Base-by-base conservation (phyloP, 1,140 invertebrate genomes). In the Calephelis nemesis region DNA sequence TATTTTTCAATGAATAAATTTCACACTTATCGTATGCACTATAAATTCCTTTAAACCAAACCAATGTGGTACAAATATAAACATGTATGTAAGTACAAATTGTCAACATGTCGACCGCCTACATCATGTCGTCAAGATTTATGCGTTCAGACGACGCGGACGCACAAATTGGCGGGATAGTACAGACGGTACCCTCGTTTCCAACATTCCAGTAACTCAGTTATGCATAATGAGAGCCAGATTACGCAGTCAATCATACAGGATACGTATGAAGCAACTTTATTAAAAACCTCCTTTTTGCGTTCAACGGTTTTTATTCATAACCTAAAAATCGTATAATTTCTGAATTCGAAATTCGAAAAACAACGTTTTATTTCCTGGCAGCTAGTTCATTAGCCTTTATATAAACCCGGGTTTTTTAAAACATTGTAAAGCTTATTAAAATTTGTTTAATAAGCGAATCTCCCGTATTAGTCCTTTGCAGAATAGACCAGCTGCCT, bases 41-140 rank as follows among this genome's bases (percentile, higher is more conserved):
- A 45, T 45, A 45, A 45, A 45, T 45, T 45, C 45, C 63, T 47
- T 64, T 48, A 15, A 48, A 64, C 15, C 11, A 58, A 58, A 39
- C 2, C 54, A 58, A 58, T 30, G 39, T 30, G 10, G 5, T 58
- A 58, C 47, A 65, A 65, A 48, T 49, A 63, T 63, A 40, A 39
- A 66, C 50, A 66, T 54, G 50, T 47, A 66, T 13, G 50, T 39
- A 42, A 15, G 49, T 30, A 58, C 81, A 82, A 84, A 88, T 87
- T 83, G 84, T 84, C 82, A 83, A 80, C 83, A 80, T 87, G 87
- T 85, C 74, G 47, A 47, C 82, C 85, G 85, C 87, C 84, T 83
- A 88, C 84, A 71, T 85, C 80, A 85, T 81, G 84, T 85, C 83
- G 62, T n/a, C 47, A 70, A 85, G 84, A 90, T 90, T 90, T 88